phyloP scores from a whole-genome alignment of 2,113 vertebrate genomes.

The Epinephelus lanceolatus region DNA sequence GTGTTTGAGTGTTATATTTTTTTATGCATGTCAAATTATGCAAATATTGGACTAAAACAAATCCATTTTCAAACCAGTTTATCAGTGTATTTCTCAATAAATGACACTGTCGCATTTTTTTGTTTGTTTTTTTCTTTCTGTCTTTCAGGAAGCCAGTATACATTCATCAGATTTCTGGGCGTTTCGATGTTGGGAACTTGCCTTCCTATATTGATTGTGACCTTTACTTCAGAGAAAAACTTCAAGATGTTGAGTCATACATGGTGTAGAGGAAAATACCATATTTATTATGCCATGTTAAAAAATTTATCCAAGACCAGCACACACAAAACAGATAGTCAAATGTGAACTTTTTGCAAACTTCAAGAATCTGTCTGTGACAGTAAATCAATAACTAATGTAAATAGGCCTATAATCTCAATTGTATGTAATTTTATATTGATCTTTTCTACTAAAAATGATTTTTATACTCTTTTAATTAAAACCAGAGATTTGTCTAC shows the following conservation, averaged over 20 bases:
- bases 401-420: not conserved
- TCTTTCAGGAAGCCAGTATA: conserved; percentile 82
- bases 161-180: conserved; percentile 81
- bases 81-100: not conserved
- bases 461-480: not conserved
- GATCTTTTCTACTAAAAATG: conserved; percentile 31
- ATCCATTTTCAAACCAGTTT: not conserved
- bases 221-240: conserved; percentile 83
- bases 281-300: not conserved
- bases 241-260: conserved; percentile 71
- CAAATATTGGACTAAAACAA: not conserved
- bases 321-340: not conserved
- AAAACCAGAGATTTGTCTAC: conserved; percentile 29
- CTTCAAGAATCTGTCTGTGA: not conserved
- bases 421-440: not conserved
- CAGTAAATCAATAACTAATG: conserved; percentile 1
- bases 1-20: not conserved
- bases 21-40: not conserved
- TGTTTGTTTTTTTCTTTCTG: not conserved
- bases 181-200: conserved; percentile 87
- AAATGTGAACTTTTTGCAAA: not conserved
- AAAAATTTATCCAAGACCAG: not conserved
- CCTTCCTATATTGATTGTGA: conserved; percentile 84
- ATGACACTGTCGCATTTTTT: not conserved
- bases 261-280: conserved; percentile 72